Percentiles rank a stretch among this genome's conserved stretches.
phyloP scores from a whole-genome alignment of 2,797 vertebrate species.

The Aldrovandia affinis region DNA sequence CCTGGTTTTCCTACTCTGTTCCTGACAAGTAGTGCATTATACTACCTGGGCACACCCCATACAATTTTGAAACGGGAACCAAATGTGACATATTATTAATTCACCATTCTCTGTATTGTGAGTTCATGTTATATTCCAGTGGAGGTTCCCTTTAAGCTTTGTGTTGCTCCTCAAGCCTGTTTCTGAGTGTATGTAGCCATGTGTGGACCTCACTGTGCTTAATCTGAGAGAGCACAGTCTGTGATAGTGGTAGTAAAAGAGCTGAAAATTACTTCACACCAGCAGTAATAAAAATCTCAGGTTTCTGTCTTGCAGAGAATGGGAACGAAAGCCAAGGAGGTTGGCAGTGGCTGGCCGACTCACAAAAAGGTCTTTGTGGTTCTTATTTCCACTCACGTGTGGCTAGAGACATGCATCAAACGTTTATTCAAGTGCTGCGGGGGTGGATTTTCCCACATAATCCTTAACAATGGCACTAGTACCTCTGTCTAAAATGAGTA shows the following conservation, averaged over 20 bases:
- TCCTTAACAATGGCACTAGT: not conserved
- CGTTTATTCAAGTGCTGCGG: too few species aligned
- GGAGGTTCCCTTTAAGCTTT: too few species aligned
- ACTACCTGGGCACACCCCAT: too few species aligned
- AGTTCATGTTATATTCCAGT: too few species aligned
- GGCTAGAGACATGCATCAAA: conserved; percentile 66
- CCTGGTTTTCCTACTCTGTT: too few species aligned
- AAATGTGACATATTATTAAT: too few species aligned
- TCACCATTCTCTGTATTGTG: too few species aligned
- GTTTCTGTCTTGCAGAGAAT: conserved; percentile 68
- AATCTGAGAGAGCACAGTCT: conserved; percentile 49
- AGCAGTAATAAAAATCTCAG: conserved; percentile 70
- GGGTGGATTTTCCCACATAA: conserved; percentile 11
- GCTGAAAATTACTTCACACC: conserved; percentile 72
- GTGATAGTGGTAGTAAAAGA: conserved; percentile 66
- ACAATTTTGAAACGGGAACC: too few species aligned
- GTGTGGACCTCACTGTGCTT: conserved; percentile 60
- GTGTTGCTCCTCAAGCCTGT: too few species aligned
- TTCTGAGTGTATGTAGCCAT: conserved; percentile 55
- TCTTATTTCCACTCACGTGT: conserved; percentile 67
- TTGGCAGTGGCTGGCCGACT: too few species aligned
- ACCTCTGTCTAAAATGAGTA: not conserved
- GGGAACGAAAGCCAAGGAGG: conserved; percentile 55
- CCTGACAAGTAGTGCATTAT: too few species aligned
- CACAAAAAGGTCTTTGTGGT: conserved; percentile 63